phyloP scores from a whole-genome alignment of 1,140 invertebrate genomes.

The Microplitis mediator region DNA sequence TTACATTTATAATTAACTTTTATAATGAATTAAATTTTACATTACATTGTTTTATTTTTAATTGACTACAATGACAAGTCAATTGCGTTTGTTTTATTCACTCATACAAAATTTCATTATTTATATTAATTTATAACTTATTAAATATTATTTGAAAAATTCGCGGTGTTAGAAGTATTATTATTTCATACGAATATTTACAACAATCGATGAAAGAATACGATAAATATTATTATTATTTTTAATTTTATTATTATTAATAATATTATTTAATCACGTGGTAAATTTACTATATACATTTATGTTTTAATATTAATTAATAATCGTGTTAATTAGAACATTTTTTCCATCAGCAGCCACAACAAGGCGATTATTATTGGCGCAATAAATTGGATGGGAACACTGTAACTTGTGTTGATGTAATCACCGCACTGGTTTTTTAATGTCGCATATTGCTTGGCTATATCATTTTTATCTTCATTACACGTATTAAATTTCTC shows the following conservation, averaged over 20 bases:
- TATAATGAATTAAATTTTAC: no score
- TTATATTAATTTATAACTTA: no score
- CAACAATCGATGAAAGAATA: no score
- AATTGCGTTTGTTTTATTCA: no score
- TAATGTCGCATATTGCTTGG: conserved; percentile 52
- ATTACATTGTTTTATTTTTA: no score
- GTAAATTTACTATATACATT: conserved; percentile 15
- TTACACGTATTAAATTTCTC: conserved; percentile 59
- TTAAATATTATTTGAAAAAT: no score
- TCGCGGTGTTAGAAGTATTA: no score
- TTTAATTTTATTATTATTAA: background rate
- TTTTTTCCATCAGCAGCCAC: conserved; percentile 57
- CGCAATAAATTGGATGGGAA: conserved; percentile 58
- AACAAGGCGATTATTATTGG: conserved; percentile 51
- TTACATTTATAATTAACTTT: no score
- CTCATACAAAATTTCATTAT: no score
- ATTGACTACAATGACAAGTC: no score
- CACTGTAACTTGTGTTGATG: conserved; percentile 50
- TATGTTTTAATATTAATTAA: background rate
- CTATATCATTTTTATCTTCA: conserved; percentile 59
- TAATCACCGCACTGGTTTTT: conserved; percentile 55
- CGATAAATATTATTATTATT: background rate
- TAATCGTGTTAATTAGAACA: conserved; percentile 47
- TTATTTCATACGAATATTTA: no score
- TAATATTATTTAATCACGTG: background rate